Base-by-base conservation (phyloP, 2,888 invertebrate species). In the Fabriciana adippe region DNA sequence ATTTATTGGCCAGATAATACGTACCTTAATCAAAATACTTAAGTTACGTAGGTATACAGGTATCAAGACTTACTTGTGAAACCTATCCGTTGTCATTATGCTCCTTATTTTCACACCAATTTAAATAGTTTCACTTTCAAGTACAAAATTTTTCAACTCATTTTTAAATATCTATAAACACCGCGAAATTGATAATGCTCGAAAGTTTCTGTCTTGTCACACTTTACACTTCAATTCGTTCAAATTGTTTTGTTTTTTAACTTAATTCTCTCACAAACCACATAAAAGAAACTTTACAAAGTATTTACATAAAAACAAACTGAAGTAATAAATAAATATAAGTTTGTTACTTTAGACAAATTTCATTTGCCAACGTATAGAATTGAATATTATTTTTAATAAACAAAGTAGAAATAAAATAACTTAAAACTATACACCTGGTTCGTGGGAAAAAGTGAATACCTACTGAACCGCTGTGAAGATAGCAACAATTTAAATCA, bases 31-130 rank as follows among this genome's bases (percentile, higher is more conserved):
- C 45, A 41, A 74, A 71, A 57, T 67, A 71, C 63, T 64, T 41
- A 68, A 53, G 61, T 70, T 70, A 69, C 41, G 47, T 61, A 64
- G 13, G 31, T 64, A 50, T 67, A 68, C 1, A 57, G 21, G 26
- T 57, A 47, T 26, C 26, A 21, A 2, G 75, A 93, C 94, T 93
- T 87, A 94, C 94, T 94, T 94, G 84, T 94, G 94, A 84, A 93
- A 94, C 84, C 94, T 90, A 84, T 94, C 94, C 57, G 94, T 94
- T 76, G 93, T 92, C 94, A 94, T 94, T 82, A 84, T 87, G 72
- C 55, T 56, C 35, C 41, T 26, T 59, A 66, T 71, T 65, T 63
- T 41, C 13, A 45, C 61, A 64, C 61, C 51, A 55, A 57, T 70
- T 71, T 56, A 47, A 68, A 68, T 59, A 61, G 66, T 62, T 51